Conservation (phyloP, 35 echinoderm and acorn worm species). For the Heliocidaris tuberculata region DNA sequence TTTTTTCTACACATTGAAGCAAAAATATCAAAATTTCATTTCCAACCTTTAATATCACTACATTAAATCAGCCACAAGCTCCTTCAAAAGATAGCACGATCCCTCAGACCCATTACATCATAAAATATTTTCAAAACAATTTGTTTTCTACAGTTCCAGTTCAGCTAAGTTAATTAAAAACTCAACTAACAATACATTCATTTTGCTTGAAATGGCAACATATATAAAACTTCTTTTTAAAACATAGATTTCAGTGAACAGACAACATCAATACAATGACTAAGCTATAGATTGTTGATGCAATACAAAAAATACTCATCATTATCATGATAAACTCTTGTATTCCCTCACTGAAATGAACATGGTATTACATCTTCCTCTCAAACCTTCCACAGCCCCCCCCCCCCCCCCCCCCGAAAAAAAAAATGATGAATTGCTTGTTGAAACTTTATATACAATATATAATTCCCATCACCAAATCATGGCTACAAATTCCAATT, state of each 20-base stretch:
- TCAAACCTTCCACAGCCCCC: not conserved
- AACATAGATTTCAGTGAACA: conserved; percentile 1
- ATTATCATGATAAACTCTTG: not conserved
- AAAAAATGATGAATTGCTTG: not conserved
- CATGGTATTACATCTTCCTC: not conserved
- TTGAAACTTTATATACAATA: not conserved
- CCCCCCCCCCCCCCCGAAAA: no score
- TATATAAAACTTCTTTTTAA: not conserved
- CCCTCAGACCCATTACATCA: not conserved
- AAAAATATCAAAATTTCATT: not conserved
- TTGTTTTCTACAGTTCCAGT: not conserved
- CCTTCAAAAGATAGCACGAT: not conserved
- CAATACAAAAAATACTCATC: not conserved
- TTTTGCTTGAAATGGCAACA: not conserved
- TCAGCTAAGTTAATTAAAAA: not conserved
- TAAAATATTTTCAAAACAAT: not conserved
- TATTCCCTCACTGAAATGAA: not conserved
- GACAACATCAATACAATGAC: not conserved
- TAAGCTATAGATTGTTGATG: not conserved
- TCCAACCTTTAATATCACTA: not conserved
- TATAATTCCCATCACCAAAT: not conserved
- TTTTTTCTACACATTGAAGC: not conserved
- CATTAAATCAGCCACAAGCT: not conserved
- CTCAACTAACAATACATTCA: no score
- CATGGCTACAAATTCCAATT: not conserved